Evolutionary conservation across 2,888 invertebrate genomes (phyloP).

Genomic region (Acanthosepion pharaonis): DNA sequence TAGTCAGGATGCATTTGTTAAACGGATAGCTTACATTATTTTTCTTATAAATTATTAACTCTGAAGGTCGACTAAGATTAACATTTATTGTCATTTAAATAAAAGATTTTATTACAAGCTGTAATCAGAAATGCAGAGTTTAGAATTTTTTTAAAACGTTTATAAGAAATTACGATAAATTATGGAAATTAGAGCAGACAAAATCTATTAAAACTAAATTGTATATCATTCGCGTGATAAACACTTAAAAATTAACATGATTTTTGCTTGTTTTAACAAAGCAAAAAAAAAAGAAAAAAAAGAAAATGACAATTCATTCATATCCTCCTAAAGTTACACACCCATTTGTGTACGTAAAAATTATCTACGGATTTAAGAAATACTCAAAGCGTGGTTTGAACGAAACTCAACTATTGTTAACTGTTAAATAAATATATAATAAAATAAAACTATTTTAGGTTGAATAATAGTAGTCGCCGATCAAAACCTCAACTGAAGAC

Average conservation of each 20-base stretch:
- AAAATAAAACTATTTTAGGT: no score
- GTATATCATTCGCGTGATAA: not conserved
- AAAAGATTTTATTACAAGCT: no score
- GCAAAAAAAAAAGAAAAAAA: not conserved
- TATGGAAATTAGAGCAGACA: no score
- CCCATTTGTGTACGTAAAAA: not conserved
- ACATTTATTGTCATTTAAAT: no score
- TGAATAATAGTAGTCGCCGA: not conserved
- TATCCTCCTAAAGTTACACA: not conserved
- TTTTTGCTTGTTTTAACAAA: not conserved
- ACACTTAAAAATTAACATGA: not conserved
- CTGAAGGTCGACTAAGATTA: no score
- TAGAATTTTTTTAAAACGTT: no score
- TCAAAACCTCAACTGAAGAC: not conserved
- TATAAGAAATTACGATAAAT: no score
- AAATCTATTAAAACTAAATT: no score
- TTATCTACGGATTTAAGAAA: not conserved
- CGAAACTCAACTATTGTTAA: not conserved
- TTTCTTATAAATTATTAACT: no score
- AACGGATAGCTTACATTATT: no score
- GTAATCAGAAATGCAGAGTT: no score
- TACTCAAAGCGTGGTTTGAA: not conserved
- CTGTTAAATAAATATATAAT: not conserved
- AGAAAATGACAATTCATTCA: not conserved
- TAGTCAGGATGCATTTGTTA: no score